Base-by-base conservation (phyloP, 2,113 vertebrate genomes). In the Hippocampus mohnikei region DNA sequence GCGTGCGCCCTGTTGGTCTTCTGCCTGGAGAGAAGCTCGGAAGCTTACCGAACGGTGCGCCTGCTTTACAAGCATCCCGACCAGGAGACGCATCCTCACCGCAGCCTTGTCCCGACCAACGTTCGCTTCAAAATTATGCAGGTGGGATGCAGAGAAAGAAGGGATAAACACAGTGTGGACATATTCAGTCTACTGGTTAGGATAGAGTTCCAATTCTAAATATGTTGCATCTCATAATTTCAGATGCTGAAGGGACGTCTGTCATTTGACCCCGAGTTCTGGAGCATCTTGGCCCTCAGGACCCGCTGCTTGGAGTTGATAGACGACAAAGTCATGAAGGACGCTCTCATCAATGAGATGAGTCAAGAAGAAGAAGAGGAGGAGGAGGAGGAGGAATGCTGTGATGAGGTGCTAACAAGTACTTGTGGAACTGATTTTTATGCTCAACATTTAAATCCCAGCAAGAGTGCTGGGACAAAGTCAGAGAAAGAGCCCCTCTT, bases 241-340 rank as follows among this genome's bases (percentile, higher is more conserved):
- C 93, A 95, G 81, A 95, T 98, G 88, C 88, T 99, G 71, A 99
- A 99, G 88, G 94, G 94, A 76, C 95, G 93, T 5, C 88, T 98
- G 74, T 95, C 94, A 88, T 99, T 98, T 74, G 97, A 99, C 86
- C 97, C 97, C 0, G 97, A 99, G 85, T 98, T 99, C 83, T 99
- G 96, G 97, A 98, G 96, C 87, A 93, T 98, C 50, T 84, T 96
- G 66, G 96, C 96, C 85, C 93, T 99, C 84, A 95, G 95, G 87
- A 94, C 93, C 59, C 94, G 95, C 78, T 99, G 97, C 80, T 89
- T 95, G 66, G 94, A 94, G 0, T 84, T 99, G 62, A 79, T 99
- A 83, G 94, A 88, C 33, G 96, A 97, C 79, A 95, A 95, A 59
- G 93, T 92, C 20, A 90, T 92, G 63, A 81, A 90, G 75, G 92